A percentile compares a stretch with the other conserved stretches of the same genome.
These are phyloP conservation scores for Falco naumanni DNA, from an alignment of 2,797 vertebrate genomes.

Conservation along the genomic window DNA sequence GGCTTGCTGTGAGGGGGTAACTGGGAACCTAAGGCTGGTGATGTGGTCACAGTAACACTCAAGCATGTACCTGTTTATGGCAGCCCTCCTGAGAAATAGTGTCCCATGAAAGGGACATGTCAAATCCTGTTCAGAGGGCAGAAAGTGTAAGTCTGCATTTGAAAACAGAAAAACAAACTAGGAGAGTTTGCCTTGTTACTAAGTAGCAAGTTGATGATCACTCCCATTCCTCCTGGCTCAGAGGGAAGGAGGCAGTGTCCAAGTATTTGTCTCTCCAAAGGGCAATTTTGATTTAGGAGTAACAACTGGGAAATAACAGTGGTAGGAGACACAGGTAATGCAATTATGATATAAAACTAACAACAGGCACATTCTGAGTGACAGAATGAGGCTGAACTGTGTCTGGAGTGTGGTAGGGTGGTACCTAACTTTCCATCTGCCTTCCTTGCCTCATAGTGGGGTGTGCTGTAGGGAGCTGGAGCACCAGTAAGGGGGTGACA, in stretches of 20 bases:
- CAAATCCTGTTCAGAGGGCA: not conserved
- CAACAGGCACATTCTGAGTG: not conserved
- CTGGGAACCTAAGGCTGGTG: not conserved
- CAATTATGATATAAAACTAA: not conserved
- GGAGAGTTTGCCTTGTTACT: not conserved
- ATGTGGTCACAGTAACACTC: not conserved
- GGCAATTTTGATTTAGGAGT: slow-evolving; percentile 12
- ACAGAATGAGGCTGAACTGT: not conserved
- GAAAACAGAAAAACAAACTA: not conserved
- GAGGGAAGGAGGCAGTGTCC: not conserved
- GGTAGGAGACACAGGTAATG: not conserved
- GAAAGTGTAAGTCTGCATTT: not conserved
- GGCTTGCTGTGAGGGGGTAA: not conserved
- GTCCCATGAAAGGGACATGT: not conserved
- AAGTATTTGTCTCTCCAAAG: not conserved
- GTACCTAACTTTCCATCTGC: not conserved
- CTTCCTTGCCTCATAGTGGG: not conserved
- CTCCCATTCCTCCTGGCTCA: not conserved
- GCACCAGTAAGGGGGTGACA: slow-evolving; percentile 30
- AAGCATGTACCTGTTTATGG: not conserved
- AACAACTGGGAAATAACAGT: not conserved
- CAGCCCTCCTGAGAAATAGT: not conserved
- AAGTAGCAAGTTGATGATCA: not conserved
- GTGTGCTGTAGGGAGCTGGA: not conserved
- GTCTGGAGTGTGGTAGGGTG: not conserved